These are phyloP conservation scores for Melieria omissa DNA, from an alignment of 2,888 invertebrate species.

Conservation along the genomic window DNA sequence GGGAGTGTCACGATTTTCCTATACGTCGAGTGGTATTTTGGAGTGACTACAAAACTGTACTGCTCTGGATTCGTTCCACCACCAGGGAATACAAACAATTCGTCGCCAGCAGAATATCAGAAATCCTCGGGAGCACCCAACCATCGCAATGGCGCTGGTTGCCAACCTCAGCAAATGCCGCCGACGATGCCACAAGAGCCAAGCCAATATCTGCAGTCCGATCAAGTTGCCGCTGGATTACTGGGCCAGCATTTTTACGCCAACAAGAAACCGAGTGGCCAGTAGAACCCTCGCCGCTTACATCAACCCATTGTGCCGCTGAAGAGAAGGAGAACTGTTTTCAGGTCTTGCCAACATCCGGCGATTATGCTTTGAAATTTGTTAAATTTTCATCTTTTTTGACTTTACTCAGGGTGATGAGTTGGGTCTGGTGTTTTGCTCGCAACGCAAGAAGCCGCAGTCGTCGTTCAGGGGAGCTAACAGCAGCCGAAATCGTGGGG, in stretches of 20 bases:
- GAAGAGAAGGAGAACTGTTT: neutral
- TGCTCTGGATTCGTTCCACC: slow-evolving; percentile 31
- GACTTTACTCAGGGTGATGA: slow-evolving; percentile 46
- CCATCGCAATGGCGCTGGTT: slow-evolving; percentile 48
- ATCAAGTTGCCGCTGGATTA: slow-evolving; percentile 8
- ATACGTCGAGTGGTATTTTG: slow-evolving; percentile 18
- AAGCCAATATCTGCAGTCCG: no score
- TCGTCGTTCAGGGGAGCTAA: neutral
- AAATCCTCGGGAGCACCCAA: slow-evolving; percentile 41
- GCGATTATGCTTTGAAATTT: slow-evolving; percentile 2
- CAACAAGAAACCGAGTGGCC: slow-evolving; percentile 13
- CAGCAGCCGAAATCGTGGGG: neutral
- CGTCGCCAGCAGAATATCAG: slow-evolving; percentile 40
- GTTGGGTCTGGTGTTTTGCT: slow-evolving; percentile 39
- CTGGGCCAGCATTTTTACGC: slow-evolving; percentile 23
- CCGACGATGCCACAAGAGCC: slow-evolving; percentile 44
- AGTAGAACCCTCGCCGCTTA: neutral
- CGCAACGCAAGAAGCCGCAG: neutral
- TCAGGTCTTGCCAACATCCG: neutral
- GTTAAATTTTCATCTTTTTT: slow-evolving; percentile 9
- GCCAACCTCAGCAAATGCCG: slow-evolving; percentile 47
- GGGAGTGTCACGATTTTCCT: slow-evolving; percentile 23
- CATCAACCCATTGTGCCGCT: neutral
- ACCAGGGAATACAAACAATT: slow-evolving; percentile 33
- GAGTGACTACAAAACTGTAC: slow-evolving; percentile 35